Conservation (phyloP, 2,113 vertebrate species). For the Cebus imitator region DNA sequence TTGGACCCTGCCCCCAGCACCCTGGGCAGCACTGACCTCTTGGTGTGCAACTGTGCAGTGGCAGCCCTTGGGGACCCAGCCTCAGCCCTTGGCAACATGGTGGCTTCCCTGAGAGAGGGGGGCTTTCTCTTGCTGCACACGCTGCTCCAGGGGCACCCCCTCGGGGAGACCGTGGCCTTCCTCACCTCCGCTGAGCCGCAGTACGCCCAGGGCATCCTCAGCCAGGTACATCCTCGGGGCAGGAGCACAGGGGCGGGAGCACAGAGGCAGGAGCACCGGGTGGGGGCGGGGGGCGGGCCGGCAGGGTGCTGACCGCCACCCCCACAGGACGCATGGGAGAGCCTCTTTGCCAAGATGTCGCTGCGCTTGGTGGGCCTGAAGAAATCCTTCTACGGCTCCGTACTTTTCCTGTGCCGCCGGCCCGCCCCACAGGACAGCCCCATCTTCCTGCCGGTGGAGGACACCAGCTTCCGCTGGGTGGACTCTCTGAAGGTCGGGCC, state of each 20-base stretch:
- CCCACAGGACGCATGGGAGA: slow-evolving; percentile 92
- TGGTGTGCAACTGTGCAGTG: slow-evolving; percentile 89
- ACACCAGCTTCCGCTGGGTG: slow-evolving; percentile 91
- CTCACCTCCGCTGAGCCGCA: slow-evolving; percentile 83
- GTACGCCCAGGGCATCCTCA: slow-evolving; percentile 83
- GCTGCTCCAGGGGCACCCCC: slow-evolving; percentile 88
- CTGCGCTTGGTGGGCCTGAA: slow-evolving; percentile 87
- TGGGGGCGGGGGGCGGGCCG: fast-evolving
- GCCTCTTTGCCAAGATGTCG: slow-evolving; percentile 82
- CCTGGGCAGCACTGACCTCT: slow-evolving; percentile 85
- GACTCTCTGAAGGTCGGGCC: slow-evolving; percentile 91
- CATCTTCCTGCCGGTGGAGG: slow-evolving; percentile 87
- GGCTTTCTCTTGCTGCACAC: slow-evolving; percentile 95
- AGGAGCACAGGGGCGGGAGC: background rate
- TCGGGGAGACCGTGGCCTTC: slow-evolving; percentile 90
- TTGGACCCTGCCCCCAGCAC: slow-evolving; percentile 79
- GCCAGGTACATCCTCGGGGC: slow-evolving; percentile 85
- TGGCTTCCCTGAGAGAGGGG: slow-evolving; percentile 87
- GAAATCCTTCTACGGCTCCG: slow-evolving; percentile 93
- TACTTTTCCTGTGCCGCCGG: slow-evolving; percentile 91
- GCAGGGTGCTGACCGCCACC: fast-evolving
- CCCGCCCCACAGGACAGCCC: slow-evolving; percentile 78
- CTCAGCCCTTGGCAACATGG: slow-evolving; percentile 87
- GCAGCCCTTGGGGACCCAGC: slow-evolving; percentile 70
- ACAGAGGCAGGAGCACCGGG: background rate